Evolutionary conservation across 2,113 vertebrate species (phyloP).

Genomic region (Plotosus lineatus): DNA sequence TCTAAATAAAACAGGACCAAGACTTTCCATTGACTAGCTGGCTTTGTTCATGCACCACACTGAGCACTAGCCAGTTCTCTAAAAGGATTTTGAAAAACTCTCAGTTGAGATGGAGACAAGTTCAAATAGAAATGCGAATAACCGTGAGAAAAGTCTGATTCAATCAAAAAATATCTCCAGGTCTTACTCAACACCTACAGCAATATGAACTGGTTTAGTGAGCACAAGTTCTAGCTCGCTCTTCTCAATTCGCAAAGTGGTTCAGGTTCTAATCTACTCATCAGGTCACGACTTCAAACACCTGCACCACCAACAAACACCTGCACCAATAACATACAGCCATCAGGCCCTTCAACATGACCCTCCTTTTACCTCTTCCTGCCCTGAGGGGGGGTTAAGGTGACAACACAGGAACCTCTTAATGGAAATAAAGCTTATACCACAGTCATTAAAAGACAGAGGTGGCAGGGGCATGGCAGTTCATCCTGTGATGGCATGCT

Average conservation of each 20-base stretch:
- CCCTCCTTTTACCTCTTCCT: background rate
- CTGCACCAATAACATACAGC: background rate
- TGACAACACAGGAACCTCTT: background rate
- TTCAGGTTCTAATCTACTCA: background rate
- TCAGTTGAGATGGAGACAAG: background rate
- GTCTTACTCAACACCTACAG: background rate
- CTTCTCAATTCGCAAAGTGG: background rate
- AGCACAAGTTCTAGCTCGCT: background rate
- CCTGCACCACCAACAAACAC: background rate
- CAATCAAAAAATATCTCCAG: background rate
- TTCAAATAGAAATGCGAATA: no score
- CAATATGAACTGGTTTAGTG: background rate
- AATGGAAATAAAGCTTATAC: background rate
- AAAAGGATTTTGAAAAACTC: background rate
- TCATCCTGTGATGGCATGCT: background rate
- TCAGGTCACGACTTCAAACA: background rate
- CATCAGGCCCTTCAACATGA: background rate
- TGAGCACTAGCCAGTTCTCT: background rate
- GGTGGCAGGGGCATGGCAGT: background rate
- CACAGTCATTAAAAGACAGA: background rate
- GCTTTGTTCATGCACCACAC: background rate
- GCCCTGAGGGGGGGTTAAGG: background rate
- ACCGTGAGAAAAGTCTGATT: no score
- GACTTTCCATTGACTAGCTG: background rate
- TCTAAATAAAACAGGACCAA: background rate